Evolutionary conservation across 2,888 invertebrate species (phyloP), one percentile per base, ranked within the genome.

Genomic region (Hydriomena furcata): DNA sequence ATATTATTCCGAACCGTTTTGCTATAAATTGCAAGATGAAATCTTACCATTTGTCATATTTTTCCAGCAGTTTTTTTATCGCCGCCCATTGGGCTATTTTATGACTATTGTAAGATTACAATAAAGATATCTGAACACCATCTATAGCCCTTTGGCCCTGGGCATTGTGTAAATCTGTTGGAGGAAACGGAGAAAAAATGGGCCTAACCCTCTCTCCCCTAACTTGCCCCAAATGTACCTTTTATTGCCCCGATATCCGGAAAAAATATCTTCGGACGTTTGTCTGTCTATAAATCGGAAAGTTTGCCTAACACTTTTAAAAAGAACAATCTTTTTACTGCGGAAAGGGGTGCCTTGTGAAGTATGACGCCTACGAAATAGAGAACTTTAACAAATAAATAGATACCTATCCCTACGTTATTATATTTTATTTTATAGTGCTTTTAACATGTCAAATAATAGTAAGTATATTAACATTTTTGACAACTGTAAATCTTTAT

Each of bases 151-250:
- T 66, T 63, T 66, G 56, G 65, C 76, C 73, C 55, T 59, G 65
- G 82, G 82, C 82, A 68, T 68, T 73, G 72, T 73, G 76, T 76
- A 77, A 82, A 82, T 81, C 80, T 79, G 79, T 78, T 75, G 66
- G 30, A 68, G 73, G 73, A 73, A 77, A 74, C 68, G 68, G 76
- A 74, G 70, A 60, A 60, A 61, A 82, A 81, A 79, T 76, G 65
- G 73, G 24, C 12, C 37, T 53, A 53, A 58, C 52, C 55, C 55
- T 55, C 48, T 47, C 49, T 45, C 47, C 50, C 51, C 25, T 45
- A 56, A 50, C 47, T 58, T 55, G 55, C 55, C 55, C 55, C 37
- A 58, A 55, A 58, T 55, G 55, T 55, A 55, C 55, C 53, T 58
- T 58, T 58, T 58, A 55, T 51, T 43, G 55, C 36, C 30, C 34